A percentile compares a stretch with the other conserved stretches of the same genome.
Evolutionary conservation across 2,888 invertebrate genomes (phyloP).

Genomic region (Kryphioiulus occultus): DNA sequence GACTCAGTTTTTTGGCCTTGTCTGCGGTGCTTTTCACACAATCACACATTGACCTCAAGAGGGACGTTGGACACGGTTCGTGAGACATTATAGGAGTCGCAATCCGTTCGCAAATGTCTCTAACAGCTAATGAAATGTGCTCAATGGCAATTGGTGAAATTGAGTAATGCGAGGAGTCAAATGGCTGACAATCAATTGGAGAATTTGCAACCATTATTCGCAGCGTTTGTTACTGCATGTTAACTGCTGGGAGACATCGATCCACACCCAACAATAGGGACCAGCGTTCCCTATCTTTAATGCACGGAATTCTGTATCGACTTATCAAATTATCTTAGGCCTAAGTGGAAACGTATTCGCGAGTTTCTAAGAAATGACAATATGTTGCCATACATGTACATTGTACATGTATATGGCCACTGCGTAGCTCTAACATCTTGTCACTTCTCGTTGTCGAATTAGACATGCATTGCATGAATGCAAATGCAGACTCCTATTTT

Average conservation of each 20-base stretch:
- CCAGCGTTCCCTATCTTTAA: background rate
- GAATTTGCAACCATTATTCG: background rate
- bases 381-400: background rate
- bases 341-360: background rate
- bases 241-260: background rate
- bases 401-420: no score
- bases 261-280: background rate
- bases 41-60: background rate
- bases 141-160: background rate
- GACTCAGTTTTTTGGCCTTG: background rate
- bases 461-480: background rate
- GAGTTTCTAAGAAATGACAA: background rate
- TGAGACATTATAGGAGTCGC: background rate
- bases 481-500: background rate
- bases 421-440: background rate
- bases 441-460: background rate
- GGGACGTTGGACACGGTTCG: no score
- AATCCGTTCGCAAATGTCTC: background rate
- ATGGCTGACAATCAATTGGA: slow-evolving; percentile 4
- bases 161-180: background rate
- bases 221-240: background rate
- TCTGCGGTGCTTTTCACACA: background rate
- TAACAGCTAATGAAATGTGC: slow-evolving; percentile 12
- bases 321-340: slow-evolving; percentile 11
- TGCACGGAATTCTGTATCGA: background rate